Base-by-base conservation (phyloP, 2,113 vertebrate genomes). In the Galbula dea region DNA sequence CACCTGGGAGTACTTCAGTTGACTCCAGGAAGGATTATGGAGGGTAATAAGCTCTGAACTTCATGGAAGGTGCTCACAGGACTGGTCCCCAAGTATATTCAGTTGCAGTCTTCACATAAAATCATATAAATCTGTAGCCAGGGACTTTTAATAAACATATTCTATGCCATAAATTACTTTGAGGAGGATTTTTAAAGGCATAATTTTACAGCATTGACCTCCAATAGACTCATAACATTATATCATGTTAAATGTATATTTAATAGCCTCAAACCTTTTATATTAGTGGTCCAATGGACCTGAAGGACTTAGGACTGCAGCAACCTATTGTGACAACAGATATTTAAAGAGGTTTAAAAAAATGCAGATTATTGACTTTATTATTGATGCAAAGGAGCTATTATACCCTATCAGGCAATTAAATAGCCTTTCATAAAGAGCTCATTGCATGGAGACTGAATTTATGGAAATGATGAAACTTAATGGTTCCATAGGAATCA, bases 321-420 rank as follows among this genome's bases (percentile, higher is more conserved):
- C 29, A 79, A 29, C 72, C 24, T 87, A 85, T 93, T 88, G 45
- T 86, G 9, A 71, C 90, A 86, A 90, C 83, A 59, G 55, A 87
- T 94, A 91, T 94, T 97, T 92, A 95, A 52, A 81, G 82, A 66
- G 51, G 54, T 84, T 94, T 92, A 29, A 94, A 96, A 96, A 97
- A 85, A 91, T 88, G 49, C 75, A 95, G 83, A 82, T 95, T 97
- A 95, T 97, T 97, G 93, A 96, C 77, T 96, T 91, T 83, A 90
- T 95, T 96, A 94, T 93, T 96, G 91, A 97, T 96, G 93, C 83
- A 95, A 92, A 94, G 86, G 89, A 93, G 61, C 67, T 82, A 89
- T 95, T 97, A 79, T 43, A 86, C 66, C 89, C 92, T 95, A 95
- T 92, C 83, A 96, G 82, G 43, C 85, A 97, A 96, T 97, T 97